These are phyloP conservation scores for Lagorchestes hirsutus DNA, from an alignment of 2,797 vertebrate genomes.

Conservation along the genomic window DNA sequence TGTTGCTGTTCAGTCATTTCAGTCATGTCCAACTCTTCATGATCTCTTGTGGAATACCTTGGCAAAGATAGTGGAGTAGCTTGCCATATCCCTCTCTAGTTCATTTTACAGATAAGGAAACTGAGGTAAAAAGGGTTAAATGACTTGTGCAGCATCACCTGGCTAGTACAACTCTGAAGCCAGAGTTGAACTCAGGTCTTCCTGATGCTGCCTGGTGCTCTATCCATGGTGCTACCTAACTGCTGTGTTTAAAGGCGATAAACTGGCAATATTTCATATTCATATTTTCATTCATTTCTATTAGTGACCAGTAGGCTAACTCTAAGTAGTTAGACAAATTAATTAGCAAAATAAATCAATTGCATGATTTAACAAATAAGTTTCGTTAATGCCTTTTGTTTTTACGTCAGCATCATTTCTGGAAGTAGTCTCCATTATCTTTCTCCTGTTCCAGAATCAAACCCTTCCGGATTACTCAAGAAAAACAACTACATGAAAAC, in stretches of 20 bases:
- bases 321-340: neutral
- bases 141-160: neutral
- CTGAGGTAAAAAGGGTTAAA: too few species aligned
- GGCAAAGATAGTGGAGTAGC: neutral
- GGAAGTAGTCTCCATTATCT: neutral
- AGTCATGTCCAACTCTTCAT: neutral
- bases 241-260: neutral
- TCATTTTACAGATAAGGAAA: too few species aligned
- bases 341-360: neutral
- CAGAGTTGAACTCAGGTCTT: neutral
- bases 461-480: neutral
- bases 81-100: neutral
- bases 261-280: neutral
- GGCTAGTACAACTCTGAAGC: neutral
- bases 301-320: neutral
- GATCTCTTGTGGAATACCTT: neutral
- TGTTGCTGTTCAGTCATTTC: neutral
- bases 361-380: neutral
- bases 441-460: neutral
- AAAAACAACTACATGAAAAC: neutral
- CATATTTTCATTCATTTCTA: slow-evolving; percentile 6
- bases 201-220: neutral
- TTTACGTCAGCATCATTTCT: neutral
- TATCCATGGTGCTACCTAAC: neutral
- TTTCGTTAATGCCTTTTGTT: neutral